A percentile compares a stretch with the other conserved stretches of the same genome.
Conservation (phyloP, 2,888 invertebrate genomes). For the Noctua janthina region DNA sequence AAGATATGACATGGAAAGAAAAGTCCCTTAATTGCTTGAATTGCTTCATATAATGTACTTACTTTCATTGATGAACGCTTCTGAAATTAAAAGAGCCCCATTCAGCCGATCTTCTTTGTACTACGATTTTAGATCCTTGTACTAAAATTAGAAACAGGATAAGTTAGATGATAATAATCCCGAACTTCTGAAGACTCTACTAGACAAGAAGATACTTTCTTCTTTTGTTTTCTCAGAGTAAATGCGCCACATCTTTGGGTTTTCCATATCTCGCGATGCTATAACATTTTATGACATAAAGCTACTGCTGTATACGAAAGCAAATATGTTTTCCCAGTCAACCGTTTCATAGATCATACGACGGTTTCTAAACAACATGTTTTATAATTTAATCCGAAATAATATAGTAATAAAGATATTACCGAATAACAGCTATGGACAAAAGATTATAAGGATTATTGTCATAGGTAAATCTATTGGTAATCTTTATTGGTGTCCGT, state of each 20-base stretch:
- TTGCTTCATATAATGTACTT: too few species aligned
- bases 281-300: constrained; percentile 25
- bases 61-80: too few species aligned
- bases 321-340: constrained; percentile 47
- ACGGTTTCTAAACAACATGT: constrained; percentile 9
- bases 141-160: neutral
- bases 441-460: constrained; percentile 14
- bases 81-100: too few species aligned
- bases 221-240: neutral
- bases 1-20: too few species aligned
- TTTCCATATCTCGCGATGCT: constrained; percentile 11
- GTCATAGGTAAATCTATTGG: constrained; percentile 8
- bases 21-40: too few species aligned
- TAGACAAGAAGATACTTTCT: neutral
- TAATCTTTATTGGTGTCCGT: constrained; percentile 35
- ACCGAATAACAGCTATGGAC: constrained; percentile 16
- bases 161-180: neutral
- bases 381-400: constrained; percentile 40
- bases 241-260: constrained; percentile 10
- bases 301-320: constrained; percentile 40
- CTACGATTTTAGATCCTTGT: neutral
- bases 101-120: neutral
- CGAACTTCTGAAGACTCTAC: neutral
- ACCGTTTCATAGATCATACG: constrained; percentile 17
- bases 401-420: constrained; percentile 47